Conservation (phyloP, 1,140 invertebrate species). For the Oedothorax gibbosus region DNA sequence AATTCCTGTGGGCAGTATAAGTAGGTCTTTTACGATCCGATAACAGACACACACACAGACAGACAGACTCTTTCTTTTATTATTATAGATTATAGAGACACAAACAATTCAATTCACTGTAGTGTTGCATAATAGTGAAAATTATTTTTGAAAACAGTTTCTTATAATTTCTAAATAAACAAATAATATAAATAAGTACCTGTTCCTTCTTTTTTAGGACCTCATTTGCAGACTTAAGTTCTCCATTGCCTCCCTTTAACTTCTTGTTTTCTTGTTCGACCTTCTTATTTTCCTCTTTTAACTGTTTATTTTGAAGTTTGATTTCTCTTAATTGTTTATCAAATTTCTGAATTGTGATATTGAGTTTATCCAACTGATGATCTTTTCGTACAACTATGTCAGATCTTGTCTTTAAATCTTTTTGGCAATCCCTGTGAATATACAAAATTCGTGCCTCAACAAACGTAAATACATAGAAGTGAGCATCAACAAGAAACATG, state of each 20-base stretch:
- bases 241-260: constrained; percentile 15
- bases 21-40: no score
- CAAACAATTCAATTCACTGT: no score
- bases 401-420: constrained; percentile 22
- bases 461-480: background rate
- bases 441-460: no score
- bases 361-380: constrained; percentile 30
- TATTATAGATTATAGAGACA: no score
- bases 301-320: constrained; percentile 3
- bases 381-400: constrained; percentile 37
- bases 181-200: constrained; percentile 5
- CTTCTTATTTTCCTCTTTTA: constrained; percentile 21
- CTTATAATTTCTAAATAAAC: background rate
- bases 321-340: constrained; percentile 18
- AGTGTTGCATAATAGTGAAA: no score
- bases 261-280: constrained; percentile 33
- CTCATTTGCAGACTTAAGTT: constrained; percentile 38
- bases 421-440: constrained; percentile 18
- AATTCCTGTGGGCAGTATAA: no score
- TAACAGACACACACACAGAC: no score
- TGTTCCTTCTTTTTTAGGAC: constrained; percentile 4
- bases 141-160: no score
- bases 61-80: no score
- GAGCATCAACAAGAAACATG: background rate
- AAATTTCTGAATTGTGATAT: background rate